Percentiles rank a stretch among this genome's conserved stretches.
These are phyloP conservation scores for Mallateleia sp. DNA, from an alignment of 2,888 invertebrate species.

Conservation along the genomic window DNA sequence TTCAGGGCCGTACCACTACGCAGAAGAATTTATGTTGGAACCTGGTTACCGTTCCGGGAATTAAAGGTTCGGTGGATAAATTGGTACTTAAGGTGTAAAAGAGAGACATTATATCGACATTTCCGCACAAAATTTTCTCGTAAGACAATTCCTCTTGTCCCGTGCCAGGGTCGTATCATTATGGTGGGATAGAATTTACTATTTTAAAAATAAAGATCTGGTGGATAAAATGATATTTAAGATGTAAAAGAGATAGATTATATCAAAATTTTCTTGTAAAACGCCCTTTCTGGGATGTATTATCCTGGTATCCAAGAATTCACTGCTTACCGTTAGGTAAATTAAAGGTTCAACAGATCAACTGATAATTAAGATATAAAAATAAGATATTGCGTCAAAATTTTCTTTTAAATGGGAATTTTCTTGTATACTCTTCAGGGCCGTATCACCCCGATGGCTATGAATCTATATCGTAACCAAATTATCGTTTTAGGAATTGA, in stretches of 20 bases:
- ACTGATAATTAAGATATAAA: too few species aligned
- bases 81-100: background rate
- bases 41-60: background rate
- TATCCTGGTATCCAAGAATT: too few species aligned
- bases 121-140: slow-evolving; percentile 58
- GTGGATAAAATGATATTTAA: background rate
- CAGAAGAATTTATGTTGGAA: slow-evolving; percentile 26
- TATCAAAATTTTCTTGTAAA: slow-evolving; percentile 45
- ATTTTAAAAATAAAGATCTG: background rate
- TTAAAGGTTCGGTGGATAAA: background rate
- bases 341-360: too few species aligned
- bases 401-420: too few species aligned
- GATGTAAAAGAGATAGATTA: background rate
- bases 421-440: too few species aligned
- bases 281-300: too few species aligned
- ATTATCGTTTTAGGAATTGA: too few species aligned
- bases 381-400: too few species aligned
- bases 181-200: background rate
- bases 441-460: too few species aligned
- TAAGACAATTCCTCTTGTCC: slow-evolving; percentile 40
- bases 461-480: too few species aligned
- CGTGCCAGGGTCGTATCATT: background rate
- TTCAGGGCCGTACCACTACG: background rate
- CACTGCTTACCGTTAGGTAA: too few species aligned
- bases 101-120: background rate